phyloP scores from a whole-genome alignment of 2,113 vertebrate species.

The Empidonax traillii region DNA sequence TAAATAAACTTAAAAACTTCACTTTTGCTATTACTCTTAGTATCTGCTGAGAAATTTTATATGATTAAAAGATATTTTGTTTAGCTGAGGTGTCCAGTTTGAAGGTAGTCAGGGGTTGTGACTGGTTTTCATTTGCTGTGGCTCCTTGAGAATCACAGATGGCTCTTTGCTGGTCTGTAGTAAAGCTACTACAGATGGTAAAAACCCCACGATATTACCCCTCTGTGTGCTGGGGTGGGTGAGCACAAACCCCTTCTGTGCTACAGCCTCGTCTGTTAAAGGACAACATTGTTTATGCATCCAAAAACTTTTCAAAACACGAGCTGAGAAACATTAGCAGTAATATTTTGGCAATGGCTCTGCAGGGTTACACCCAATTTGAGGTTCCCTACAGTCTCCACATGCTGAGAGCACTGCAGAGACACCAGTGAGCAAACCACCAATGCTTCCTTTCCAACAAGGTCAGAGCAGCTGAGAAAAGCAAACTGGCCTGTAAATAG shows the following conservation, averaged over 20 bases:
- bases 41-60: neutral
- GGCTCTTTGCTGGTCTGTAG: neutral
- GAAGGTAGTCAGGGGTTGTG: neutral
- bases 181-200: neutral
- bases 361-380: slow-evolving; percentile 21
- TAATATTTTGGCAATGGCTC: slow-evolving; percentile 11
- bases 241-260: neutral
- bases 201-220: neutral
- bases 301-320: neutral
- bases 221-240: neutral
- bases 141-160: neutral
- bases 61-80: neutral
- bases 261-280: neutral
- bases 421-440: neutral
- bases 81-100: neutral
- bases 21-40: neutral
- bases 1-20: neutral
- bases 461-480: neutral
- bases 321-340: neutral
- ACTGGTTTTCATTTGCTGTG: neutral
- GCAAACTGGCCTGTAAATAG: neutral
- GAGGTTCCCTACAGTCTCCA: neutral
- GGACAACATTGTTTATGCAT: slow-evolving; percentile 9
- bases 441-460: neutral
- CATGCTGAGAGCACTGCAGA: neutral